Evolutionary conservation across 1,140 invertebrate genomes (phyloP).

Genomic region (Zophobas atratus): DNA sequence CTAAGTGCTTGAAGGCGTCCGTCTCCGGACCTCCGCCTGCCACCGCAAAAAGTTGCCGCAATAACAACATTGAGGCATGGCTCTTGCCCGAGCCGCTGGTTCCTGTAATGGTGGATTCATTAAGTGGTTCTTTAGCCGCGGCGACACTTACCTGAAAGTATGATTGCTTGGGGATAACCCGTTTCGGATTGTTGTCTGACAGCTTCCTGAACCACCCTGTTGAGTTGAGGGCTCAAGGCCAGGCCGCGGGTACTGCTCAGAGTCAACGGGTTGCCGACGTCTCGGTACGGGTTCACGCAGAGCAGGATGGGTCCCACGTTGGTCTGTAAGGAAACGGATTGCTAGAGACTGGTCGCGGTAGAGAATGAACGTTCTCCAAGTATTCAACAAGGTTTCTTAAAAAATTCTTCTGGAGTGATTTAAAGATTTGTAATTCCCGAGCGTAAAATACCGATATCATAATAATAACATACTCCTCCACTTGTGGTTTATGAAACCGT

Average conservation of each 20-base stretch:
- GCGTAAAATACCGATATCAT: too few relatives aligned
- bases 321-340: slow-evolving; percentile 76
- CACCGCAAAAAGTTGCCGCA: slow-evolving; percentile 92
- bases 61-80: slow-evolving; percentile 91
- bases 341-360: too few relatives aligned
- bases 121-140: slow-evolving; percentile 12
- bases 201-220: slow-evolving; percentile 91
- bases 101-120: slow-evolving; percentile 71
- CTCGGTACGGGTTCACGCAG: slow-evolving; percentile 90
- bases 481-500: too few relatives aligned
- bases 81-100: slow-evolving; percentile 97
- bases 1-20: slow-evolving; percentile 96
- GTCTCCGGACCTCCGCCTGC: slow-evolving; percentile 95
- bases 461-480: too few relatives aligned
- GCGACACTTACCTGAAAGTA: slow-evolving; percentile 82
- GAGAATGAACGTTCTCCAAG: too few relatives aligned
- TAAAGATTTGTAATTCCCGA: too few relatives aligned
- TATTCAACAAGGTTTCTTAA: too few relatives aligned
- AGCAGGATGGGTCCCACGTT: slow-evolving; percentile 93
- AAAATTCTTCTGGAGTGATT: too few relatives aligned
- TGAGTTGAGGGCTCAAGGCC: slow-evolving; percentile 79
- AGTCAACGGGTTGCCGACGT: slow-evolving; percentile 89
- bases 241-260: slow-evolving; percentile 86
- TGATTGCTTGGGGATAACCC: slow-evolving; percentile 95
- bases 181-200: slow-evolving; percentile 94